Evolutionary conservation across 1,140 invertebrate species (phyloP).

Genomic region (Andricus grossulariae): DNA sequence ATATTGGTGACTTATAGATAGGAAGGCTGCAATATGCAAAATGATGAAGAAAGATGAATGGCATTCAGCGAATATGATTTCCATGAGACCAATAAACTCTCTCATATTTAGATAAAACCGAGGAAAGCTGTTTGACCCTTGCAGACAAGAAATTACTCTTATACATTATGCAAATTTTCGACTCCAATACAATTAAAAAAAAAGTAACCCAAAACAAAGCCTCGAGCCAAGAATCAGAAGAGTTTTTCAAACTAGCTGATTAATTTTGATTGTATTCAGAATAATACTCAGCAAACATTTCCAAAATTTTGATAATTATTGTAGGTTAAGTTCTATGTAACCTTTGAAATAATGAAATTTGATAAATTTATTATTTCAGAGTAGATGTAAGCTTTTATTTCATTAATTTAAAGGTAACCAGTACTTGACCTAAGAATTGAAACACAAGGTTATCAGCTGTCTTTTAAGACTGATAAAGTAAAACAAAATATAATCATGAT

Average conservation of each 20-base stretch:
- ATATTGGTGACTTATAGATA: neutral
- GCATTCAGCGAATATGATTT: slow-evolving; percentile 25
- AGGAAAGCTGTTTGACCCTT: slow-evolving; percentile 20
- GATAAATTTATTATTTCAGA: no score
- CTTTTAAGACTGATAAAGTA: neutral
- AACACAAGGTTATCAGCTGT: neutral
- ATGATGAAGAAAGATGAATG: slow-evolving; percentile 26
- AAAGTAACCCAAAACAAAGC: neutral
- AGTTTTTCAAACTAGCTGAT: no score
- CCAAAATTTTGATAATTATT: no score
- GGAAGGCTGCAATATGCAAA: slow-evolving; percentile 5
- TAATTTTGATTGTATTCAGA: no score
- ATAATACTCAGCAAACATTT: no score
- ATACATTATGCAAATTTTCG: neutral
- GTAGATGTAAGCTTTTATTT: no score
- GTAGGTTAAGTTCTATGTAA: no score
- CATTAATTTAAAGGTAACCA: no score
- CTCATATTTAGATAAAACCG: slow-evolving; percentile 23
- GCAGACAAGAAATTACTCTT: neutral
- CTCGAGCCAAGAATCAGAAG: no score
- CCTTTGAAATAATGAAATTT: no score
- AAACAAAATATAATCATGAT: neutral
- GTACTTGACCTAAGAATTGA: neutral
- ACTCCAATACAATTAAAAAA: neutral
- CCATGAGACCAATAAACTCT: slow-evolving; percentile 8